Base-by-base conservation (phyloP, 2,797 vertebrate genomes). In the Notolepis coatsorum region DNA sequence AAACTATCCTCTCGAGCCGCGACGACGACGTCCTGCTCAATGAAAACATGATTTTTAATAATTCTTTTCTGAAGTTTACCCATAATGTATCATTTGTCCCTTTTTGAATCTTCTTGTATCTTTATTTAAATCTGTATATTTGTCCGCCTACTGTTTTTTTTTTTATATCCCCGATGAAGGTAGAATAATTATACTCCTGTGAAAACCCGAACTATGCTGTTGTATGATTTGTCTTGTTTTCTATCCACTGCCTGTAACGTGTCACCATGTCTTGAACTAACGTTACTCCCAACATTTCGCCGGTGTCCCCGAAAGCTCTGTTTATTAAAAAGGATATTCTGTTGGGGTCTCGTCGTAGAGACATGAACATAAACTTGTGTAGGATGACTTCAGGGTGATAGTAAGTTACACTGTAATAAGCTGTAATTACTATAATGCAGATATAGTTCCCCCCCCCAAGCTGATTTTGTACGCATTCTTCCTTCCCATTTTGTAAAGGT, bases 401-500 rank as follows among this genome's bases (percentile, higher is more conserved):
- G 31, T 42, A 7, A 38, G 46, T 43, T 46, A 61, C 28, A 10
- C 58, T 71, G 54, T 79, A 62, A 75, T 72, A 55, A 80, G 62
- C 62, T 67, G 39, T 9, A 41, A 56, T 54, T 61, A 52, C 65
- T 72, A 20, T 31, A 49, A 65, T 80, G 57, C 65, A 71, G 54
- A 68, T 50, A 13, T 56, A 31, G 66, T 1, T 37, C 15, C 12
- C 51, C 39, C 49, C 63, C 53, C 56, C 48, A 21, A 42, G 23
- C 64, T 49, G 54, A 55, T 74, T 88, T 71, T 77, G 66, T 87
- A 71, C 60, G 69, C 65, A 57, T 73, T 68, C n/a, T 47, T 46
- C 31, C 49, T 38, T 31, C 60, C 48, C 42, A 55, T 84, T 90
- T 91, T 89, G 73, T 87, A 86, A 88, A 83, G 81, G 77, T 82